Conservation (phyloP, 1,140 invertebrate species). For the Harpegnathos saltator region DNA sequence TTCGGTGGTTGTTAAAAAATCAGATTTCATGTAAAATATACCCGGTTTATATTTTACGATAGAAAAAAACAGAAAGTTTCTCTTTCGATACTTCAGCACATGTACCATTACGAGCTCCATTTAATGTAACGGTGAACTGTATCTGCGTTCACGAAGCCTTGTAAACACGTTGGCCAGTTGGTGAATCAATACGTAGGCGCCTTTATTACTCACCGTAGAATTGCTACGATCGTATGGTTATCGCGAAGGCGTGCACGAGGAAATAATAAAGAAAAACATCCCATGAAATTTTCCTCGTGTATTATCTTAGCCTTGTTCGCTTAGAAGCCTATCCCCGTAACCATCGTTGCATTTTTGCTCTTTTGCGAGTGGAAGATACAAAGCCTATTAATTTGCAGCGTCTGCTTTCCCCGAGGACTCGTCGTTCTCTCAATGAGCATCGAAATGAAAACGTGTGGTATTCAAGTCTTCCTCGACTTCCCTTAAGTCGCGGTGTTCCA, state of each 20-base stretch:
- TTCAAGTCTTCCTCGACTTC: background rate
- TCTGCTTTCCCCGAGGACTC: background rate
- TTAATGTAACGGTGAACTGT: background rate
- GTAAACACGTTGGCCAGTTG: background rate
- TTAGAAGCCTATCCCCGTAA: background rate
- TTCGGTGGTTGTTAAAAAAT: too few relatives aligned
- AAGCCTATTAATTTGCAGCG: background rate
- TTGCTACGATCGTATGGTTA: background rate
- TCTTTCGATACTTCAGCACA: too few relatives aligned
- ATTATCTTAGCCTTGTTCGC: background rate
- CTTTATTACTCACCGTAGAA: background rate
- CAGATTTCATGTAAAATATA: too few relatives aligned
- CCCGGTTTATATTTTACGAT: too few relatives aligned
- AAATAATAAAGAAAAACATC: background rate
- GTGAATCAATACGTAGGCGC: conserved; percentile 10
- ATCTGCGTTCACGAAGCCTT: background rate
- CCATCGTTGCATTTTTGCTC: too few relatives aligned
- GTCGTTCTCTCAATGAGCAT: background rate
- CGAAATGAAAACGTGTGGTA: background rate
- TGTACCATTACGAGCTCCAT: background rate
- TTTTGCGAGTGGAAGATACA: background rate
- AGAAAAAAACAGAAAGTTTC: too few relatives aligned
- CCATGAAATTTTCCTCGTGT: background rate
- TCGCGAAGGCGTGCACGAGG: background rate
- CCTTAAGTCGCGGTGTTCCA: background rate